Evolutionary conservation across 2,888 invertebrate species (phyloP).

Genomic region (Raillietiella orientalis): DNA sequence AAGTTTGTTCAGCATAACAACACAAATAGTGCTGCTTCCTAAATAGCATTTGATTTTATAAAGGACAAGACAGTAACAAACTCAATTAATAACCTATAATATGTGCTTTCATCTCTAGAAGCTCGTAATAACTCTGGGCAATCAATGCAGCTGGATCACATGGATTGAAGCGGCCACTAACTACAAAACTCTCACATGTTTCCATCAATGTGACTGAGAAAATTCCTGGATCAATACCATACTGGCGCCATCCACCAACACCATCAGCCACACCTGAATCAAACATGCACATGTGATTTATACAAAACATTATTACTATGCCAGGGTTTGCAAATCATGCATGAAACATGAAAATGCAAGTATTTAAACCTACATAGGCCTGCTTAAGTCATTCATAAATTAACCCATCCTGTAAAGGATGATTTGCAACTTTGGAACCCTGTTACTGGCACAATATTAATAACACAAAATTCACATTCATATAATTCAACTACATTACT

Average conservation of each 20-base stretch:
- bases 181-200: constrained; percentile 69
- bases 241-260: constrained; percentile 91
- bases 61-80: constrained; percentile 1
- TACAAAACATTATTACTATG: too few relatives aligned
- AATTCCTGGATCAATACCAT: constrained; percentile 87
- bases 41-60: too few relatives aligned
- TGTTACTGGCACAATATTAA: too few relatives aligned
- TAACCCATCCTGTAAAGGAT: too few relatives aligned
- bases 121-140: constrained; percentile 65
- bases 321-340: too few relatives aligned
- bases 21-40: constrained; percentile 95
- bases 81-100: constrained; percentile 29
- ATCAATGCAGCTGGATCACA: constrained; percentile 57
- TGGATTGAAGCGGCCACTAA: constrained; percentile 55
- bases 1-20: constrained; percentile 64
- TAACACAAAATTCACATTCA: too few relatives aligned
- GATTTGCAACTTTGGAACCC: too few relatives aligned
- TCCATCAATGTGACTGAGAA: constrained; percentile 82
- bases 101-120: constrained; percentile 63
- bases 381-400: too few relatives aligned
- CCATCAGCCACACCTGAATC: constrained; percentile 90
- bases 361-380: too few relatives aligned
- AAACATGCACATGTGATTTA: too few relatives aligned
- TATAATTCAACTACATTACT: too few relatives aligned
- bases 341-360: too few relatives aligned